Conservation (phyloP, 1,140 invertebrate species). For the Battus philenor region DNA sequence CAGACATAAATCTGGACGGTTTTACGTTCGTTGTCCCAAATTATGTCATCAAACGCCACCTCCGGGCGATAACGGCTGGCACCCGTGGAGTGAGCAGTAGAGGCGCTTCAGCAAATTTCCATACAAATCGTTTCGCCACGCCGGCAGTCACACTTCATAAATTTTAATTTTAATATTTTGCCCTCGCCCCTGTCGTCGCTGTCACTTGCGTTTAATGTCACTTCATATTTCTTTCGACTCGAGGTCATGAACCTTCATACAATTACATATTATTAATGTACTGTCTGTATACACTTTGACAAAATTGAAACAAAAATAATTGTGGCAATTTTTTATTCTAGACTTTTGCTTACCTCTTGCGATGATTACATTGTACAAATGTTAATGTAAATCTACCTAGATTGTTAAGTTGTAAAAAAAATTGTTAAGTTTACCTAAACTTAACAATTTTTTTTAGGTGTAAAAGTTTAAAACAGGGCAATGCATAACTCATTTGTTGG, state of each 20-base stretch:
- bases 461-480: too few species aligned
- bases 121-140: conserved; percentile 67
- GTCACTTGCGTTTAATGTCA: conserved; percentile 26
- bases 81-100: conserved; percentile 47
- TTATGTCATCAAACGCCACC: conserved; percentile 67
- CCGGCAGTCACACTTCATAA: conserved; percentile 59
- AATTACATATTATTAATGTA: too few species aligned
- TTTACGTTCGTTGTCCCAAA: conserved; percentile 64
- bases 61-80: conserved; percentile 39
- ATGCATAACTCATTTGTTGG: too few species aligned
- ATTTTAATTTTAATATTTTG: conserved; percentile 70
- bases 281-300: too few species aligned
- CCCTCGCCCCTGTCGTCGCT: conserved; percentile 24
- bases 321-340: too few species aligned
- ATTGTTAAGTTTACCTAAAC: too few species aligned
- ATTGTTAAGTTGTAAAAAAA: too few species aligned
- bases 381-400: too few species aligned
- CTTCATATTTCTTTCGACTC: conserved; percentile 18
- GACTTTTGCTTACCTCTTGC: too few species aligned
- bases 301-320: too few species aligned
- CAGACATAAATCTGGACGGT: conserved; percentile 63
- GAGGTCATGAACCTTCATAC: conserved; percentile 4
- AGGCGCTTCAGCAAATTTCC: conserved; percentile 58
- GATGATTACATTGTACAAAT: too few species aligned
- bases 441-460: too few species aligned